A percentile compares a stretch with the other conserved stretches of the same genome.
Evolutionary conservation across 1,140 invertebrate genomes (phyloP).

Genomic region (Zelostemma sp.): DNA sequence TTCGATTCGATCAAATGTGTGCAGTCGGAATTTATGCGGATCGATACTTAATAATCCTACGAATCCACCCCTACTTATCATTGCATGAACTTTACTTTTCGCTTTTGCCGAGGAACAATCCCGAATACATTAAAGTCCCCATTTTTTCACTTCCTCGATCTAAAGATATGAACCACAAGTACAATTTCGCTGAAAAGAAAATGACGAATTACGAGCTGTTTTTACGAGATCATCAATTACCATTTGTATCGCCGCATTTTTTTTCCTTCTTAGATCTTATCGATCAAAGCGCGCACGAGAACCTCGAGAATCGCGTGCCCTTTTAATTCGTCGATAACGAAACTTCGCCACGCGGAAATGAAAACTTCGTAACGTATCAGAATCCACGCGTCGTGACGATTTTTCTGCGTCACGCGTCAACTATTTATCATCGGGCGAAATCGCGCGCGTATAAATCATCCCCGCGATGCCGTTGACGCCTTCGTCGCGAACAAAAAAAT

Average conservation of each 20-base stretch:
- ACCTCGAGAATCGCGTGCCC: neutral
- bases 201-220: neutral
- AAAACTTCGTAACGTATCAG: neutral
- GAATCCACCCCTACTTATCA: neutral
- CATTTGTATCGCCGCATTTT: neutral
- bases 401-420: slow-evolving; percentile 11
- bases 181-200: neutral
- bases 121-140: too few relatives aligned
- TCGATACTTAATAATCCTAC: neutral
- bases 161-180: neutral
- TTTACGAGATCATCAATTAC: neutral
- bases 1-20: neutral
- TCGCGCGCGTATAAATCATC: slow-evolving; percentile 17
- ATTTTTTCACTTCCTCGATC: neutral
- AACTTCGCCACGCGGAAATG: neutral
- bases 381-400: neutral
- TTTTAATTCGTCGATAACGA: neutral
- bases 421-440: slow-evolving; percentile 16
- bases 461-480: slow-evolving; percentile 12
- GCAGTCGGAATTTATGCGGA: neutral
- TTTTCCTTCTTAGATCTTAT: neutral
- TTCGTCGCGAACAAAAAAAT: slow-evolving; percentile 4
- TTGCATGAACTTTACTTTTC: too few relatives aligned
- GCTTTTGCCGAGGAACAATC: too few relatives aligned
- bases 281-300: neutral